A percentile compares a stretch with the other conserved stretches of the same genome.
phyloP scores from a whole-genome alignment of 1,140 invertebrate genomes.

The Apolygus lucorum region DNA sequence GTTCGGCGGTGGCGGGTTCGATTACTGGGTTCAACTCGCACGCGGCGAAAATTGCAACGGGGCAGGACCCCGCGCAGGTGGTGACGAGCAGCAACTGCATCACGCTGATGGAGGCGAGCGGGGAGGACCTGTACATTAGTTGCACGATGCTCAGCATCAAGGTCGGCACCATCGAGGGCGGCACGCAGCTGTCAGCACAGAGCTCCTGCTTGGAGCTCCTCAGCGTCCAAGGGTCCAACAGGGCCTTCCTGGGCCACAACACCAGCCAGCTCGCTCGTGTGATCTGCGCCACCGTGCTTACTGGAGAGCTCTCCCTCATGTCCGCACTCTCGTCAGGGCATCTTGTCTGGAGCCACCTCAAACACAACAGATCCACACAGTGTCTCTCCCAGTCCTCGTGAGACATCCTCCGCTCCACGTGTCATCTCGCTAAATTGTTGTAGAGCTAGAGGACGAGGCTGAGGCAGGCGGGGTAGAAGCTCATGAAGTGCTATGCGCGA shows the following conservation, averaged over 20 bases:
- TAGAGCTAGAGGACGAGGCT: too few relatives aligned
- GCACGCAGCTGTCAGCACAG: conserved; percentile 90
- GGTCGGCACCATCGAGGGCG: conserved; percentile 94
- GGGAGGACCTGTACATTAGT: conserved; percentile 87
- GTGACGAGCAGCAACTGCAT: conserved; percentile 95
- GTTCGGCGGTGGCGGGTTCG: conserved; percentile 89
- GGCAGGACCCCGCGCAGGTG: conserved; percentile 97
- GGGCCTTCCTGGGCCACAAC: conserved; percentile 66
- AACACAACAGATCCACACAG: conserved; percentile 60
- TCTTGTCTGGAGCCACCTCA: conserved; percentile 90
- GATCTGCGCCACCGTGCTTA: conserved; percentile 91
- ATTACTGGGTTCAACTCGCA: conserved; percentile 96
- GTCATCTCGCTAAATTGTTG: too few relatives aligned
- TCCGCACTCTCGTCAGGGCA: conserved; percentile 93
- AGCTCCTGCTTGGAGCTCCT: conserved; percentile 84
- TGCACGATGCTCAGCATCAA: conserved; percentile 98
- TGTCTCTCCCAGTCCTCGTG: not conserved
- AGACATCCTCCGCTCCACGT: not conserved
- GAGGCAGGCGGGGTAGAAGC: too few relatives aligned
- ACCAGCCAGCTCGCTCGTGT: conserved; percentile 80
- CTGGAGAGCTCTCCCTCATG: conserved; percentile 95
- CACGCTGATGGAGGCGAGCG: conserved; percentile 84
- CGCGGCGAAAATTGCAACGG: conserved; percentile 96
- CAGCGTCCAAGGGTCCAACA: conserved; percentile 48
- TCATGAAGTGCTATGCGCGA: too few relatives aligned